phyloP scores from a whole-genome alignment of 1,140 invertebrate genomes.

The Zophobas morio region DNA sequence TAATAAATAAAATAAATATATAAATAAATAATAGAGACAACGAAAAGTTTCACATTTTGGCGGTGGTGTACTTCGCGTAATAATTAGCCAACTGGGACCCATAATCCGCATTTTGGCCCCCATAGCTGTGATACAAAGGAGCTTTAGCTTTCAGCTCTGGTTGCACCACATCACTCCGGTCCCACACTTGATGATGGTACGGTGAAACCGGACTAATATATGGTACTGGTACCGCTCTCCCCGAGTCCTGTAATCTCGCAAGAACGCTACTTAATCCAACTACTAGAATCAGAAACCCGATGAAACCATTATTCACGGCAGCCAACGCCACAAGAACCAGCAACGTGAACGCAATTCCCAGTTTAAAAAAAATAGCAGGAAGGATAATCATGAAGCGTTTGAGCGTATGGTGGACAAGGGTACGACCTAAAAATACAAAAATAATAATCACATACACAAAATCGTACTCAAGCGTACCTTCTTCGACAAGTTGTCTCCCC shows the following conservation, averaged over 20 bases:
- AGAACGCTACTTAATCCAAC: conserved; percentile 65
- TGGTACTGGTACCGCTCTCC: conserved; percentile 50
- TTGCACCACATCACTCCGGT: conserved; percentile 51
- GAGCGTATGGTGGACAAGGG: conserved; percentile 63
- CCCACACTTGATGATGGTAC: conserved; percentile 58
- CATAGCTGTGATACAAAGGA: conserved; percentile 18
- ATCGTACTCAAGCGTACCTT: conserved; percentile 46
- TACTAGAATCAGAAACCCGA: conserved; percentile 65
- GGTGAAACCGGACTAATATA: conserved; percentile 49
- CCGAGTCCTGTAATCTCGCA: conserved; percentile 61
- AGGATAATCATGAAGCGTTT: conserved; percentile 65
- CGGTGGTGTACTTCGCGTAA: conserved; percentile 39
- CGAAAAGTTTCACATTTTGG: neutral
- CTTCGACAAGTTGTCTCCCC: conserved; percentile 52
- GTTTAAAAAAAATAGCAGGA: conserved; percentile 66
- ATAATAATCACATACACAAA: neutral
- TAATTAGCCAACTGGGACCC: conserved; percentile 17
- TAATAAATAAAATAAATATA: too few species aligned
- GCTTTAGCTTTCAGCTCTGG: conserved; percentile 24
- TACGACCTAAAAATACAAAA: conserved; percentile 60
- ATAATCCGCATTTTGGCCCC: conserved; percentile 26
- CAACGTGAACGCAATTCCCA: conserved; percentile 65
- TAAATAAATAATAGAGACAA: too few species aligned
- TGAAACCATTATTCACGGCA: conserved; percentile 65
- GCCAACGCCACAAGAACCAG: conserved; percentile 63